Conservation (phyloP, 1,140 invertebrate genomes). For the Belonocnema kinseyi region DNA sequence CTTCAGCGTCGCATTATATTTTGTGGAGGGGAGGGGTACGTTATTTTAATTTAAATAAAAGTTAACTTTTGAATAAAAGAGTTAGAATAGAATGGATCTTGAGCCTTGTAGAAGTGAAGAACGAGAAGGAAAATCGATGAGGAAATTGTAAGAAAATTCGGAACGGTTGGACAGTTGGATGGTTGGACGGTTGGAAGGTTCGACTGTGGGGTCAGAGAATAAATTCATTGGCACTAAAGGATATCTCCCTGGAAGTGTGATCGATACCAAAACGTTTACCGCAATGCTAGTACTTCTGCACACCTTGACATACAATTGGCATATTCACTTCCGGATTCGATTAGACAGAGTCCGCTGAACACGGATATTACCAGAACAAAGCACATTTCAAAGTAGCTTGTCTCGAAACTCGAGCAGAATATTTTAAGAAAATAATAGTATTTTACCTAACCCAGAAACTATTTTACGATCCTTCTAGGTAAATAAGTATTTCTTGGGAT, state of each 20-base stretch:
- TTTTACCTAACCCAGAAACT: background rate
- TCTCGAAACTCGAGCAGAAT: constrained; percentile 6
- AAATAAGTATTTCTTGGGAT: no score
- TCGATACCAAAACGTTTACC: constrained; percentile 19
- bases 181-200: background rate
- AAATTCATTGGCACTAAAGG: constrained; percentile 25
- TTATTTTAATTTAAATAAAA: no score
- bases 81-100: no score
- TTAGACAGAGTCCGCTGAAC: constrained; percentile 40
- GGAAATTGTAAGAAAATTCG: no score
- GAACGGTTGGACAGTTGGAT: background rate
- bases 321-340: constrained; percentile 50
- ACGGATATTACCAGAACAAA: constrained; percentile 9
- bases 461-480: background rate
- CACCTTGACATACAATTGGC: constrained; percentile 48
- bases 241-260: constrained; percentile 17
- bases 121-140: no score
- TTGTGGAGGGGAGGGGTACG: no score
- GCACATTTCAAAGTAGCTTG: background rate
- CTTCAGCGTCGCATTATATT: no score
- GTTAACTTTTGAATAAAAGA: no score
- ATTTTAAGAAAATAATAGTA: constrained; percentile 15
- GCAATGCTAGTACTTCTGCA: constrained; percentile 16
- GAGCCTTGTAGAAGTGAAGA: no score
- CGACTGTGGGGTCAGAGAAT: background rate